Base-by-base conservation (phyloP, 2,797 vertebrate genomes). In the Artibeus lituratus region DNA sequence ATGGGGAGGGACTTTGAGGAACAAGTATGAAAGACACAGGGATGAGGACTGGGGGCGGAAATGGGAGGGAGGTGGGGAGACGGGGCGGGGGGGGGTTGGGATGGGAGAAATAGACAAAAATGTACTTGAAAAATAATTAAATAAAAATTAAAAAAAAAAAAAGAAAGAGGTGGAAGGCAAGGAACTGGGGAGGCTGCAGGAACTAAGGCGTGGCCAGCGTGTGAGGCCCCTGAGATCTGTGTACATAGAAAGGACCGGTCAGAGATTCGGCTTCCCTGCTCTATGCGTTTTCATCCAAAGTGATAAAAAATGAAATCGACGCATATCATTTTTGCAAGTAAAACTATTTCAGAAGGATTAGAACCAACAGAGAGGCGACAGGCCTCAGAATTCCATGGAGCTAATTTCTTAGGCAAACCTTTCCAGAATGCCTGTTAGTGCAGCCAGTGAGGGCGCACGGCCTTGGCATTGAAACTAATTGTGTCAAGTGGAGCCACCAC, bases 401-500 rank as follows among this genome's bases (percentile, higher is more conserved):
- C 42, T 80, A 69, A 81, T 76, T 87, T 92, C 92, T 90, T 87
- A 74, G 57, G 44, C 77, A 95, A 94, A 55, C 3, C 29, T 88
- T 72, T 78, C 57, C 73, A 88, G 73, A 70, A 83, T n/a, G 42
- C 49, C 69, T 39, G 0, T 59, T 69, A 49, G 29, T 35, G 15
- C 77, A 80, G 29, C 7, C 55, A 77, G 10, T 24, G 12, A 74
- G 29, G 72, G 26, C 3, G 19, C 35, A 62, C 3, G 24, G 62
- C 21, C 78, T 69, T 14, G 22, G 29, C 32, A 62, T 2, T 18
- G 37, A 88, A 73, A 82, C 55, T n/a, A 67, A 32, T 9, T 26
- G 1, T 39, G 21, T 65, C 24, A 10, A 47, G 1, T 18, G 37
- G 32, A 67, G 19, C n/a, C 4, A 24, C 37, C 51, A 51, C 42